phyloP scores from a whole-genome alignment of 2,888 invertebrate genomes.

The Nymphalis c-album region DNA sequence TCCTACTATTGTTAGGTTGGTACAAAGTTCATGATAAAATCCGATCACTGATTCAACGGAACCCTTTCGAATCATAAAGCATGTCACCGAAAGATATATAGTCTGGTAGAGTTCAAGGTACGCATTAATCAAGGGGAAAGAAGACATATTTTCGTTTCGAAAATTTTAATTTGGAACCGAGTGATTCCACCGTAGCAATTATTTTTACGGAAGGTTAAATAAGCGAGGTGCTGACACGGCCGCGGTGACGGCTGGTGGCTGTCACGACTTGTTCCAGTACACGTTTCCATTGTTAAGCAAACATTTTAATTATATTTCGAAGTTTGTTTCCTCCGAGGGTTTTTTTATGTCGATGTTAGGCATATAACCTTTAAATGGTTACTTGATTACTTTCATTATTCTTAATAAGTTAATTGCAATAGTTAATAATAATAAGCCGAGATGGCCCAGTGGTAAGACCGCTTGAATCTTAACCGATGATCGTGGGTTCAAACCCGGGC shows the following conservation, averaged over 20 bases:
- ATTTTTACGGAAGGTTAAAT: slow-evolving; percentile 34
- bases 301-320: slow-evolving; percentile 1
- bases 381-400: too few species aligned
- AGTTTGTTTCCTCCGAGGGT: too few species aligned
- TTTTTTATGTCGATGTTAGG: too few species aligned
- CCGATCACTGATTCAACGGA: not conserved
- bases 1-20: too few species aligned
- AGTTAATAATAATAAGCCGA: too few species aligned
- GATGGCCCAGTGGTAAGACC: too few species aligned
- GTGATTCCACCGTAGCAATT: slow-evolving; percentile 34
- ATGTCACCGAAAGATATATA: slow-evolving; percentile 23
- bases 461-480: too few species aligned
- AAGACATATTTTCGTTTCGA: slow-evolving; percentile 21
- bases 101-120: slow-evolving; percentile 13
- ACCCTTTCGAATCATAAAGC: slow-evolving; percentile 31
- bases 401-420: too few species aligned
- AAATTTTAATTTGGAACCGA: slow-evolving; percentile 31
- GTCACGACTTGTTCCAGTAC: slow-evolving; percentile 48
- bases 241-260: slow-evolving; percentile 56
- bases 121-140: slow-evolving; percentile 23
- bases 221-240: slow-evolving; percentile 33
- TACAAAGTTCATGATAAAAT: not conserved
- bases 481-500: too few species aligned
- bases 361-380: too few species aligned
- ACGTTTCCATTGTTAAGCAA: slow-evolving; percentile 42